Evolutionary conservation across 2,113 vertebrate species (phyloP).

Genomic region (Micronycteris hirsuta): DNA sequence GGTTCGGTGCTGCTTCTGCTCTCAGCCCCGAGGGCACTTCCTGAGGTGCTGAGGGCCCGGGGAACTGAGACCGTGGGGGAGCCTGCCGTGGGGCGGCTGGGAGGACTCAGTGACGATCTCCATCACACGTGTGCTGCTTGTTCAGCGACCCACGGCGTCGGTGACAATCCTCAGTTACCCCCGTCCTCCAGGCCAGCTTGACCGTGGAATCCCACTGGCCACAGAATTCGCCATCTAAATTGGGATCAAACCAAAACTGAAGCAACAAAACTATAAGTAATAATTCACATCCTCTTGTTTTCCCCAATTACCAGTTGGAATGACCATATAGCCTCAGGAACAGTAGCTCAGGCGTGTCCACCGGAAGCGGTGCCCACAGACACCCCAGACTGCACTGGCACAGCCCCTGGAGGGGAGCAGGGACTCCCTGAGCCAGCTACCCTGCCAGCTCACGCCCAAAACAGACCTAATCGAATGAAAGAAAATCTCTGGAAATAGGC

Average conservation of each 20-base stretch:
- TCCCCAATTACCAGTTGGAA: not conserved
- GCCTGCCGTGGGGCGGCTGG: accelerated
- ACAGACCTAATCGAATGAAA: not conserved
- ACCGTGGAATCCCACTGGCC: not conserved
- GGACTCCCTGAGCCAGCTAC: accelerated
- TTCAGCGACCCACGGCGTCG: not conserved
- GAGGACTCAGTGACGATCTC: not conserved
- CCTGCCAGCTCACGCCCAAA: not conserved
- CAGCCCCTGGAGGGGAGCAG: not conserved
- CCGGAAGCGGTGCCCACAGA: not conserved
- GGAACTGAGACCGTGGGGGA: not conserved
- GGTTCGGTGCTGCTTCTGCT: not conserved
- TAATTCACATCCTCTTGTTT: not conserved
- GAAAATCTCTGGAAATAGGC: not conserved
- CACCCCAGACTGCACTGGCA: too few species aligned
- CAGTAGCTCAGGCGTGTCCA: not conserved
- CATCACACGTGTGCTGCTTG: accelerated
- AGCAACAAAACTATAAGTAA: not conserved
- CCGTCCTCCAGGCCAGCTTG: too few species aligned
- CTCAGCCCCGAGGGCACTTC: not conserved
- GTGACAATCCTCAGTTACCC: accelerated
- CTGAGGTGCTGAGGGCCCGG: not conserved
- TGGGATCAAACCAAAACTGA: not conserved
- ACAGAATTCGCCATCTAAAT: not conserved
- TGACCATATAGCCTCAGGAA: not conserved